Conservation (phyloP, 2,797 vertebrate genomes). For the Helostoma temminkii region DNA sequence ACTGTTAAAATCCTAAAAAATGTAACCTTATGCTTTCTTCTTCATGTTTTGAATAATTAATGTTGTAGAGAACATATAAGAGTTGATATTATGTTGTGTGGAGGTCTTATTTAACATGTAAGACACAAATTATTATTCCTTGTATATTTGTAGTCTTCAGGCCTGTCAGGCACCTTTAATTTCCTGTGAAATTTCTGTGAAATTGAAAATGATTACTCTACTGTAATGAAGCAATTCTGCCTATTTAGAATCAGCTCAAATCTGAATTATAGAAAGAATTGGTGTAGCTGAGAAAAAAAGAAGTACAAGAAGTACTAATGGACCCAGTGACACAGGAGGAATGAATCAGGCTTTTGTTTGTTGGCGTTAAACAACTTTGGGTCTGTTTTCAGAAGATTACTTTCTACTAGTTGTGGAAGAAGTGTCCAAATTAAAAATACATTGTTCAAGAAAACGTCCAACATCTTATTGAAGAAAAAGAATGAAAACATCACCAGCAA, state of each 20-base stretch:
- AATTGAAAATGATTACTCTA: neutral
- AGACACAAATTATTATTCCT: neutral
- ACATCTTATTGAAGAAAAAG: no score
- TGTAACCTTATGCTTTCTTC: no score
- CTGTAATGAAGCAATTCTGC: neutral
- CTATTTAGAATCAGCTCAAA: neutral
- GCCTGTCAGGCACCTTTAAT: neutral
- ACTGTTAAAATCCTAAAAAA: no score
- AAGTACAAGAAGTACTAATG: neutral
- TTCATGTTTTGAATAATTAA: no score
- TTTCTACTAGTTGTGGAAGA: no score
- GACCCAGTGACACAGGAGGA: neutral
- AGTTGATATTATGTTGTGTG: no score
- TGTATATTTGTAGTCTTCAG: neutral
- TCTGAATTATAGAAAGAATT: neutral
- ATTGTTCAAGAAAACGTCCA: neutral
- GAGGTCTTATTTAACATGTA: neutral
- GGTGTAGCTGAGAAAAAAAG: neutral
- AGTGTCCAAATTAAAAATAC: neutral
- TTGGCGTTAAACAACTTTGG: neutral
- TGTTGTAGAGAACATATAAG: no score
- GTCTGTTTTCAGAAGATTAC: neutral
- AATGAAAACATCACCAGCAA: neutral
- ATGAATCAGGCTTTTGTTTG: neutral
- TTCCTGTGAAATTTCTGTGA: neutral